Conservation (phyloP, 1,140 invertebrate species). For the Euwallacea similis region DNA sequence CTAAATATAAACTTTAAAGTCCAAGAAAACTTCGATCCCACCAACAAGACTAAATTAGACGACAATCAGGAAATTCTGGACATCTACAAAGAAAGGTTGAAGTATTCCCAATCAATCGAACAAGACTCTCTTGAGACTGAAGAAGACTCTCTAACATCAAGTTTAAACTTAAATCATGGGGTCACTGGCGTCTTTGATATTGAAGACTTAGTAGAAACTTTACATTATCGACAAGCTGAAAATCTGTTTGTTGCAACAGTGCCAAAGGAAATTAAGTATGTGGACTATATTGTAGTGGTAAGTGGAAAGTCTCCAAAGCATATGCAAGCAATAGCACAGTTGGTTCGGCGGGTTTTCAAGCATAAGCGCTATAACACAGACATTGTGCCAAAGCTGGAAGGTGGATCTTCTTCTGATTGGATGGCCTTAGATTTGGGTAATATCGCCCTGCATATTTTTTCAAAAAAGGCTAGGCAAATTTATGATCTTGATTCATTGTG, state of each 20-base stretch:
- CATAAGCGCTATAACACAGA: constrained; percentile 68
- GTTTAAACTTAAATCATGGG: constrained; percentile 33
- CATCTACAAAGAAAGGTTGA: constrained; percentile 45
- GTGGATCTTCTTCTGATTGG: constrained; percentile 76
- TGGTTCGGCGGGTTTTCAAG: constrained; percentile 80
- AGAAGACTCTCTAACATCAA: constrained; percentile 37
- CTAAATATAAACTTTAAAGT: no score
- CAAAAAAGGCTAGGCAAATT: constrained; percentile 63
- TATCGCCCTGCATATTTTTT: constrained; percentile 89
- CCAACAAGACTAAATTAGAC: background rate
- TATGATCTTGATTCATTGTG: constrained; percentile 92
- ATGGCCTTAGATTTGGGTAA: constrained; percentile 90
- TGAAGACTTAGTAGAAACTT: constrained; percentile 77
- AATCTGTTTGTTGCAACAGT: constrained; percentile 82
- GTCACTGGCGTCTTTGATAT: constrained; percentile 56
- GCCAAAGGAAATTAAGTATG: constrained; percentile 72
- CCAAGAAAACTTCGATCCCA: no score
- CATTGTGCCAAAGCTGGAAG: constrained; percentile 74
- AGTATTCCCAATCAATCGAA: constrained; percentile 38
- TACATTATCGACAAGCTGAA: constrained; percentile 74
- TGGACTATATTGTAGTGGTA: constrained; percentile 48
- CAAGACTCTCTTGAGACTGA: constrained; percentile 31
- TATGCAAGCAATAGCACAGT: constrained; percentile 70
- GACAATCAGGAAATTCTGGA: constrained; percentile 44
- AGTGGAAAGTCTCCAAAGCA: constrained; percentile 47